Conservation (phyloP, 30 jellyfish, hydroid and myxozoan species). For the Aurelia sp. region DNA sequence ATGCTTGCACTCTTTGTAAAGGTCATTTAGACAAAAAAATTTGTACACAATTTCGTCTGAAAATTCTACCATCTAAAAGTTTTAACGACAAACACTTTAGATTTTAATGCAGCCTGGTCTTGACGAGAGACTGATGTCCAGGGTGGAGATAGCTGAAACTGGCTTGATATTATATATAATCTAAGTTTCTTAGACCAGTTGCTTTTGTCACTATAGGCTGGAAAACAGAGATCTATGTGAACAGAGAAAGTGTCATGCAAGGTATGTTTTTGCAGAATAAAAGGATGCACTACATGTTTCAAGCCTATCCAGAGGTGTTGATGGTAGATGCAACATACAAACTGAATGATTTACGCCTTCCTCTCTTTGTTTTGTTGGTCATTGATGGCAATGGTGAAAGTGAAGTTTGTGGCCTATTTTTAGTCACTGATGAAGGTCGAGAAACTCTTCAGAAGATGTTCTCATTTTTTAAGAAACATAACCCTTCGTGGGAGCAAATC, state of each 20-base stretch:
- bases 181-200: no score
- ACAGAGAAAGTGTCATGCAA: constrained; percentile 9
- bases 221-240: constrained; percentile 11
- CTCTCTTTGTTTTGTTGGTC: constrained; percentile 47
- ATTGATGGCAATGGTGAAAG: constrained; percentile 58
- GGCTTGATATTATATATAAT: no score
- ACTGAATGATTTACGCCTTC: constrained; percentile 37
- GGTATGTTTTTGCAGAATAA: constrained; percentile 58
- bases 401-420: constrained; percentile 37
- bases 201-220: constrained; percentile 7
- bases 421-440: constrained; percentile 33
- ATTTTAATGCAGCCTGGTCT: no score
- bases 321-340: constrained; percentile 67
- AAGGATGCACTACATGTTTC: constrained; percentile 16
- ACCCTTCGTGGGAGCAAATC: no score
- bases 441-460: constrained; percentile 19
- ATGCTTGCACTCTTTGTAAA: no score
- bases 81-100: no score
- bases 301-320: constrained; percentile 43
- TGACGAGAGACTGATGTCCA: no score
- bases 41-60: no score
- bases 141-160: no score
- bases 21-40: no score
- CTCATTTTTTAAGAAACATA: not conserved
- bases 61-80: no score